Evolutionary conservation across 2,113 vertebrate genomes (phyloP), one percentile per base, ranked within the genome.

Genomic region (Semicossyphus pulcher): DNA sequence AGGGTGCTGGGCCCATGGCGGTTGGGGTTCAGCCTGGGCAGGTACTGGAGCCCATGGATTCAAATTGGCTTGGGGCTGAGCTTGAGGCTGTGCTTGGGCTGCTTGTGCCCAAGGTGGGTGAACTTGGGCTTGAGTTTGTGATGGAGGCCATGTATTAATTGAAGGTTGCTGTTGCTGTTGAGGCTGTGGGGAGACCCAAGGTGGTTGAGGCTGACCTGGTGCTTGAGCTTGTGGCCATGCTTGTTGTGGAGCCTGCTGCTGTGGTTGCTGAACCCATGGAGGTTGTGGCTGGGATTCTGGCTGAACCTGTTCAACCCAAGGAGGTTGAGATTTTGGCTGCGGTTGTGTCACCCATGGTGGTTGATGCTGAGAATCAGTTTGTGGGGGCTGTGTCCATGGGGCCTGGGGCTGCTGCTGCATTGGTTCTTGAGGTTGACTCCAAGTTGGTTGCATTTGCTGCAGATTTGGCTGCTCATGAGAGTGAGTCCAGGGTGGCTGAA

Each of bases 21-120:
- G 86, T 37, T 90, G 90, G 20, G 82, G 20, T 37, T 87, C 91
- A 23, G 80, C 21, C 66, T 92, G 93, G 42, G 87, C 41, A 79
- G 87, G 77, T 31, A 84, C 89, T 51, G 92, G 86, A 2, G 87
- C 70, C 92, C 92, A 92, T 72, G 88, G 67, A 82, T 84, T 90
- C 57, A 90, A 68, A 83, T 44, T 68, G 20, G 76, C 57, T 86
- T 87, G 88, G 52, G 85, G 72, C 34, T 87, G 90, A 7, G 23
- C 21, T 78, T 83, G 87, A 41, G 85, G 71, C 64, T 92, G 90
- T 15, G 78, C 26, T 84, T 89, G 88, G 32, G 78, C 8, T 61
- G 68, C 31, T 78, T 91, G 84, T 3, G 84, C 79, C 88, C 91
- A 91, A 29, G 83, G 75, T 51, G 90, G 82, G 62, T 90, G 90